These are phyloP conservation scores for Serinus canaria DNA, from an alignment of 2,113 vertebrate genomes.

Conservation along the genomic window DNA sequence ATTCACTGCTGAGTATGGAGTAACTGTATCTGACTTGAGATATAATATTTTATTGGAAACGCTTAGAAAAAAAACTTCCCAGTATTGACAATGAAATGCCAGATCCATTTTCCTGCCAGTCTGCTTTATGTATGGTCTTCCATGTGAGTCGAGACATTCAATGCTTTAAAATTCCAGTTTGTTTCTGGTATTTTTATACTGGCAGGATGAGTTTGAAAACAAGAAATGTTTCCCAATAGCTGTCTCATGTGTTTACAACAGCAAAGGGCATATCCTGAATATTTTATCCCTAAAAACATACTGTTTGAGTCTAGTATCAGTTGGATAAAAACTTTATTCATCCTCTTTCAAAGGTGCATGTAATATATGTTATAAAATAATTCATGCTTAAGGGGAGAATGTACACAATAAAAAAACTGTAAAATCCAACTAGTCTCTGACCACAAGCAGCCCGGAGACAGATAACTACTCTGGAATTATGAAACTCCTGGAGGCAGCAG, in stretches of 20 bases:
- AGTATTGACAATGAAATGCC: not conserved
- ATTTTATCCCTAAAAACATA: not conserved
- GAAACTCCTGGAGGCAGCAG: too few relatives aligned
- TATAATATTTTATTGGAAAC: not conserved
- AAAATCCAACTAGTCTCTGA: too few relatives aligned
- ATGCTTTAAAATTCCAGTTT: not conserved
- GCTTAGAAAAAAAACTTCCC: not conserved
- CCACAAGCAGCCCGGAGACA: too few relatives aligned
- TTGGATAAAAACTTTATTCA: not conserved
- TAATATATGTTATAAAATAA: too few relatives aligned
- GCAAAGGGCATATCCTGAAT: not conserved
- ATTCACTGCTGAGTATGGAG: not conserved
- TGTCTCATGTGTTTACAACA: not conserved
- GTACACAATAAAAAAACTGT: too few relatives aligned
- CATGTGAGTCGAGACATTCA: not conserved
- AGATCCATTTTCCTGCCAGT: not conserved
- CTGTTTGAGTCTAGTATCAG: not conserved
- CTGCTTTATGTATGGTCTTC: not conserved
- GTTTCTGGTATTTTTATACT: not conserved
- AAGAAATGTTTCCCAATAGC: not conserved
- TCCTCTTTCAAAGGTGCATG: not conserved
- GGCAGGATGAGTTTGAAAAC: not conserved
- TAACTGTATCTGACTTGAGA: not conserved
- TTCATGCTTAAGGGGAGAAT: too few relatives aligned
- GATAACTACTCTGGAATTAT: too few relatives aligned